These are phyloP conservation scores for Aselliscus stoliczkanus DNA, from an alignment of 2,797 vertebrate species.

Conservation along the genomic window DNA sequence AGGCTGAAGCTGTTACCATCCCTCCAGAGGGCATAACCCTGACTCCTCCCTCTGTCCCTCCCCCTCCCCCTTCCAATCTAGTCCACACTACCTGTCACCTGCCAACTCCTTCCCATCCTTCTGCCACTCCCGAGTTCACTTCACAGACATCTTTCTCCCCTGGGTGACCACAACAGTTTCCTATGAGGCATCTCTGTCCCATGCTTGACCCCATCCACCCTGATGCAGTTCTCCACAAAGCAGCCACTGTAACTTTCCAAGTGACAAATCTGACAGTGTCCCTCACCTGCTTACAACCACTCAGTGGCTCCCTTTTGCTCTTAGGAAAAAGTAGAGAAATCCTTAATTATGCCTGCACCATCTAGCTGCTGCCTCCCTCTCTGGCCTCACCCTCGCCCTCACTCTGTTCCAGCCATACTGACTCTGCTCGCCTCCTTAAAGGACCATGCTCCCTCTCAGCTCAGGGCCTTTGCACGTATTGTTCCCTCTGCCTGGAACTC, in stretches of 20 bases:
- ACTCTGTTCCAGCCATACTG: not conserved
- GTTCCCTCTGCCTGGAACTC: not conserved
- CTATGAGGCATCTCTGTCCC: not conserved
- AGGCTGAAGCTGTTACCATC: not conserved
- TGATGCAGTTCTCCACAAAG: not conserved
- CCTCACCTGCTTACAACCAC: not conserved
- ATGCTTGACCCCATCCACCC: fast-evolving
- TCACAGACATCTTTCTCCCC: not conserved
- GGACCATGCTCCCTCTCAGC: not conserved
- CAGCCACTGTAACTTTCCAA: not conserved
- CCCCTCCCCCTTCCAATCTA: not conserved
- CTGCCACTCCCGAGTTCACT: not conserved
- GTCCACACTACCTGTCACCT: not conserved
- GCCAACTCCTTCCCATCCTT: not conserved
- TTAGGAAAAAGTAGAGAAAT: not conserved
- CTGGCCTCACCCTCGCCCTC: not conserved
- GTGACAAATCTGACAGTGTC: not conserved
- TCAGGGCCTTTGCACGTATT: not conserved
- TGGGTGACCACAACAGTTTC: not conserved
- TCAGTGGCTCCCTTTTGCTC: not conserved
- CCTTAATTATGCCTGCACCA: not conserved
- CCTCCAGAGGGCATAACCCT: not conserved
- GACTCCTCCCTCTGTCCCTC: not conserved
- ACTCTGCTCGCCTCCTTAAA: not conserved
- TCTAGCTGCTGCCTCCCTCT: not conserved